Evolutionary conservation across 1,140 invertebrate species (phyloP), one percentile per base, ranked within the genome.

Genomic region (Drosophila ambigua): DNA sequence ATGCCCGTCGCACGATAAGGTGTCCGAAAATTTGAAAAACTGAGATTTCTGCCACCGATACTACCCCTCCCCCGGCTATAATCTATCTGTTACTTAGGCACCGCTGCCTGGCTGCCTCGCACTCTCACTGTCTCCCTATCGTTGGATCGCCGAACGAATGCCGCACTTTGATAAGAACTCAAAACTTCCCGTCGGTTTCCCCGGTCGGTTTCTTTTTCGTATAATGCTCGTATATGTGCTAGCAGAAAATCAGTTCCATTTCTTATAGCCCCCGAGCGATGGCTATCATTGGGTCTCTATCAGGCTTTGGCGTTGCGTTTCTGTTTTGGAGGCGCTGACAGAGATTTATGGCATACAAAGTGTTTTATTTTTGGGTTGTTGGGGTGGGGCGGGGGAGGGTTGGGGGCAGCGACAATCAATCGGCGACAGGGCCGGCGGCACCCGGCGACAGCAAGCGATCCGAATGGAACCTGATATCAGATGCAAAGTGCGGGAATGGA

Each of bases 291-390:
- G 7, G 43, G 66, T 49, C 57, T 69, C 11, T 50, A 20, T 43
- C 24, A 31, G 44, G 20, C 20, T 20, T 20, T 20, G 20, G 20
- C 20, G 20, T 20, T 20, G 20, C 20, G 20, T 20, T 20, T 39
- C 13, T 28, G 13, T 11, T 69, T 69, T 69, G 44, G 50, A 55
- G 64, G 52, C 67, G 41, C 62, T 75, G 83, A 85, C 82, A 85
- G 80, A 85, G 82, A 85, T 87, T 88, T 87, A 87, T 87, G 71
- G 67, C 54, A 65, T 67, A 48, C 39, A 48, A 24, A 39, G 55
- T 59, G 63, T 28, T 24, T 54, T 16, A 9, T 8, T 69, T 68
- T 74, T 73, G 62, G 62, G 20, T 68, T 50, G 53, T 39, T 2
- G 31, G 15, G 4, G 4, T 2, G 24, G n/a, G 20, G n/a, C 2